Evolutionary conservation across 2,888 invertebrate species (phyloP), one percentile per base, ranked within the genome.

Genomic region (Therioaphis trifolii): DNA sequence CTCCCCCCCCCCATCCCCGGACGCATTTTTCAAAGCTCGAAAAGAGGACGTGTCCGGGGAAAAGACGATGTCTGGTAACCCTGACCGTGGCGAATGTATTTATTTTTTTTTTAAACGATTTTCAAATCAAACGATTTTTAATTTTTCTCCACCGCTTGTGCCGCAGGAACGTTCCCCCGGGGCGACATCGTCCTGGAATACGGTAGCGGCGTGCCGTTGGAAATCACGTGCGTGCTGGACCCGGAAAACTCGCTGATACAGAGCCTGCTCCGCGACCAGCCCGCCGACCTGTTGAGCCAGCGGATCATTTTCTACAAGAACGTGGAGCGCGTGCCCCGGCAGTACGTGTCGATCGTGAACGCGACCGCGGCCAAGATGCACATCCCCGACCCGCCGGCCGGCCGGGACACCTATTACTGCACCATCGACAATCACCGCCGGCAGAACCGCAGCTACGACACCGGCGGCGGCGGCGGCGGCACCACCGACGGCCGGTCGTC

Each of bases 141-240:
- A n/a, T n/a, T n/a, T n/a, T n/a, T n/a, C n/a, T n/a, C n/a, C n/a
- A n/a, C n/a, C n/a, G n/a, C n/a, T n/a, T n/a, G n/a, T n/a, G n/a
- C n/a, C n/a, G n/a, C 85, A 88, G 88, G 86, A 66, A 89, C 91
- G 29, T 87, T 89, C 84, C 93, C 93, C 24, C 88, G 88, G 84
- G 92, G 92, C 80, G 91, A 91, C 87, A 91, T 92, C 84, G 88
- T 89, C 79, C 88, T 94, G 77, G 89, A 90, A 85, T 90, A 91
- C 87, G 49, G 49, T 0, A 74, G 52, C n/a, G 93, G 93, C 1
- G 87, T 91, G 29, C 90, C 93, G 2, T 88, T 94, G 86, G 91
- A 91, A 87, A 91, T 94, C 86, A 91, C 89, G 85, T 94, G 94
- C 88, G 89, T 91, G 84, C 89, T 93, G 69, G 89, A 91, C 89